Evolutionary conservation across 1,140 invertebrate species (phyloP), one percentile per base, ranked within the genome.

Genomic region (Holotrichia oblita): DNA sequence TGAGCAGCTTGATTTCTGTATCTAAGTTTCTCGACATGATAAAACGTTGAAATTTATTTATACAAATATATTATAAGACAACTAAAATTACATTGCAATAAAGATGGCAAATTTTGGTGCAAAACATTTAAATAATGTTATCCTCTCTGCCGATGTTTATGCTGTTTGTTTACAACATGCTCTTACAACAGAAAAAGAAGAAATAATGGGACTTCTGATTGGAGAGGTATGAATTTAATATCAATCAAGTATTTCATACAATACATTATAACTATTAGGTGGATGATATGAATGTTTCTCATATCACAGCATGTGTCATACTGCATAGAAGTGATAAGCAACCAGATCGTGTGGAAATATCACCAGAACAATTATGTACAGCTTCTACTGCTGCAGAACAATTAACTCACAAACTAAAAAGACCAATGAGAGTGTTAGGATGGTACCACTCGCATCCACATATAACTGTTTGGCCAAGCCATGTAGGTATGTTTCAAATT

Each of bases 391-490:
- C 91, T 86, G 93, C 92, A 41, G 94, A 93, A 84, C 88, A 90
- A 81, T 86, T 94, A 75, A 88, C 90, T 40, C 81, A 87, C 8
- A 87, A 90, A 86, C 88, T 93, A 69, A 86, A 89, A 1, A 87
- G 89, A 73, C 91, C 92, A 22, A 90, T 97, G 83, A 88, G 94
- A 83, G 94, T 97, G 55, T 87, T 97, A 76, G 95, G 96, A 20
- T 97, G 96, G 96, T 97, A 97, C 85, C 96, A 97, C 87, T 97
- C 95, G 6, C 95, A 97, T 88, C 95, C 95, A 34, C 95, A 97
- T 83, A 97, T 97, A 48, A 97, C 95, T 76, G 95, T 97, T 14
- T 96, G 93, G 91, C 96, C 95, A 40, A 96, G 95, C 75, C 94
- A 94, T 88, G 93, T 97, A 84, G 94, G 94, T 93, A 87, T 87